Base-by-base conservation (phyloP, 2,797 vertebrate species). In the Hafferia zeledoni region DNA sequence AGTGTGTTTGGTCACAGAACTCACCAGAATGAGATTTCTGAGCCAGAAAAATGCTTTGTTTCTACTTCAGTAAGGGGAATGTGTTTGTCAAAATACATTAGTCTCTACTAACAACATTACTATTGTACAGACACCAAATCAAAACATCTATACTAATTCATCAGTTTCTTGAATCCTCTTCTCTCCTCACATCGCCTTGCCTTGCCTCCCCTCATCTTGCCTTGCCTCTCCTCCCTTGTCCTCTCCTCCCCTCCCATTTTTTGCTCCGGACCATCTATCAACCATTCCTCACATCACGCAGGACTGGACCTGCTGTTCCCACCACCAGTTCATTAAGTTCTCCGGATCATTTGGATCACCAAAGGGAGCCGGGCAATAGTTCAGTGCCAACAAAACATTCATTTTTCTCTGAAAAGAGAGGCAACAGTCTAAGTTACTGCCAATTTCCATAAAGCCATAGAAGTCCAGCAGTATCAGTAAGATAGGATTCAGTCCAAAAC, bases 371-470 rank as follows among this genome's bases (percentile, higher is more conserved):
- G 35, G 9, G 33, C 0, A 4, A 84, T 84, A 84, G 8, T 44
- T 67, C 47, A 37, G 14, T 33, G 43, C 55, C 87, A 63, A 35
- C 2, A 20, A 91, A 95, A 83, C 19, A 25, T 81, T 79, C 8
- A 27, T 78, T 90, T 91, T 75, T 64, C 64, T 67, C 28, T 76
- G 59, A 75, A 75, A 88, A 71, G 30, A 87, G 68, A 87, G 41
- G 46, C 2, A 70, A 82, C 55, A 57, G 37, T 65, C 60, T 59
- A 68, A 65, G 41, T 31, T 68, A 72, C 89, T 85, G 65, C 70
- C 72, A 56, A 60, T 94, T 95, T 95, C 85, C 78, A 75, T 87
- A 95, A 96, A 93, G 56, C 46, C 60, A 31, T 63, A 39, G 11
- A 70, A 88, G 87, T 69, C 80, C 39, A 2, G 39, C 68, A 83